These are phyloP conservation scores for Diadema setosum DNA, from an alignment of 35 echinoderm and acorn worm genomes.

Conservation along the genomic window DNA sequence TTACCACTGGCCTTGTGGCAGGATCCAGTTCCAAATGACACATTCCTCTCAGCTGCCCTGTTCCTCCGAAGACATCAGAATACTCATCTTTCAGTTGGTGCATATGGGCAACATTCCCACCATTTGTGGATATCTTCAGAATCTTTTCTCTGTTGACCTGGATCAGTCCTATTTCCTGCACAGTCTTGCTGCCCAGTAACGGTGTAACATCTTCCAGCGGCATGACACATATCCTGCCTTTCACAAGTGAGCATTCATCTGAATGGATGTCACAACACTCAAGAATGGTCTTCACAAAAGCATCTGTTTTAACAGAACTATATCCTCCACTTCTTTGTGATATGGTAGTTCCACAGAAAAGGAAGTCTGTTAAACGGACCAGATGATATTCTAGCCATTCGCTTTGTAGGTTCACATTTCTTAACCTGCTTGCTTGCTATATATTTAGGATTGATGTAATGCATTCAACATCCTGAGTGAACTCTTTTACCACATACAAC, in stretches of 20 bases:
- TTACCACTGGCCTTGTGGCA: slow-evolving; percentile 32
- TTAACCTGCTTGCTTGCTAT: no score
- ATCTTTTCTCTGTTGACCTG: slow-evolving; percentile 59
- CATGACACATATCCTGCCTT: neutral
- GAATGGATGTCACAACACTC: neutral
- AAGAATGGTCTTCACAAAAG: neutral
- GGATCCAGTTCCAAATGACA: slow-evolving; percentile 52
- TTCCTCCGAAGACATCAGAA: slow-evolving; percentile 62
- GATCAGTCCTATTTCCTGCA: slow-evolving; percentile 53
- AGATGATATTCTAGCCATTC: no score
- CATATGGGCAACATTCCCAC: no score
- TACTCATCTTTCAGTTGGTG: slow-evolving; percentile 27
- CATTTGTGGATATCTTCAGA: neutral
- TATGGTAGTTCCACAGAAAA: no score
- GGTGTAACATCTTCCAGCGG: slow-evolving; percentile 28
- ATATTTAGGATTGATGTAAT: no score
- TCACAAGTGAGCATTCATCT: neutral
- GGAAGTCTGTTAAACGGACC: no score
- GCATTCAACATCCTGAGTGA: no score
- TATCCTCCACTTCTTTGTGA: no score
- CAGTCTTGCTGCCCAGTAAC: slow-evolving; percentile 30
- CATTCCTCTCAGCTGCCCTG: slow-evolving; percentile 44
- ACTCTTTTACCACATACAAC: no score
- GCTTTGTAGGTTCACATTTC: no score
- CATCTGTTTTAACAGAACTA: neutral